Evolutionary conservation across 2,888 invertebrate species (phyloP), one percentile per base, ranked within the genome.

Genomic region (Lamproptera curius): DNA sequence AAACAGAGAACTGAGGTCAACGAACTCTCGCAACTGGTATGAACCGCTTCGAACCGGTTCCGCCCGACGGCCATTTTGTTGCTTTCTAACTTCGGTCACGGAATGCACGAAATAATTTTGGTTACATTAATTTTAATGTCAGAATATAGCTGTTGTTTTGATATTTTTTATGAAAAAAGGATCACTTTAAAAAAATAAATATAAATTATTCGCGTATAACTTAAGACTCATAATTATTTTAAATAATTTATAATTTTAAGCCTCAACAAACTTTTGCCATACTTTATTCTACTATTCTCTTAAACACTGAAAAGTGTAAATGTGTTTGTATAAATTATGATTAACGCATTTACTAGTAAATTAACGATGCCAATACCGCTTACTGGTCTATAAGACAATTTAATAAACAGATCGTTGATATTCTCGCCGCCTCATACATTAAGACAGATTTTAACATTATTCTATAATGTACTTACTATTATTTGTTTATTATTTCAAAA

Each of bases 1-100:
- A n/a, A n/a, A 49, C 44, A 46, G 39, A 53, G 42, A 37, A 37
- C 16, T 33, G 39, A 47, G 67, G 54, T 67, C 59, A 57, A 51
- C 41, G 54, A 58, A 60, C 28, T 28, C 64, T 39, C 28, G 42
- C 38, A 56, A 56, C 65, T 54, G 57, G 62, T 55, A 49, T 43
- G 55, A 53, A 62, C 64, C 55, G 57, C 59, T 56, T 54, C 51
- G 15, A 62, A 62, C 67, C 55, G 53, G 67, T 62, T 58, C 49
- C 38, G 35, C 13, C 28, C 9, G 37, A 20, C 47, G 8, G 39
- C 9, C 39, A n/a, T 26, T 33, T 47, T 47, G 42, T 42, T 37
- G 16, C 47, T 47, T 47, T 47, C 42, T 42, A 47, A 35, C 11
- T 16, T 47, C 11, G 36, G 17, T n/a, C 39, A 26, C 16, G 2